phyloP scores from a whole-genome alignment of 2,113 vertebrate species.

The Platysteira castanea region DNA sequence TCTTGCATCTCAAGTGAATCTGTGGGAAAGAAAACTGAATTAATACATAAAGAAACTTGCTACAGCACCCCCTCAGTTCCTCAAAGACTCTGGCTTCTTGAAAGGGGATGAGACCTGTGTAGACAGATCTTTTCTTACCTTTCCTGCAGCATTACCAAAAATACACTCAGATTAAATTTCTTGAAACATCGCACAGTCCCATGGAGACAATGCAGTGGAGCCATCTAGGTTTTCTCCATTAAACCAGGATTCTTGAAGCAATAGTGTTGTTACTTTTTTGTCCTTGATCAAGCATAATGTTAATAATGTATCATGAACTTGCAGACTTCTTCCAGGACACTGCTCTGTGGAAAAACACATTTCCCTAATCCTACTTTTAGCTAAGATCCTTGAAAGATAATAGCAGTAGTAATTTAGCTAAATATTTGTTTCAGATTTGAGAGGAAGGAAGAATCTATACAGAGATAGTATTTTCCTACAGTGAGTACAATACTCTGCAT shows the following conservation, averaged over 20 bases:
- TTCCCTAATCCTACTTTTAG: background rate
- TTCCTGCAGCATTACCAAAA: background rate
- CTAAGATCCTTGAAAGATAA: background rate
- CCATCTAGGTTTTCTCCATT: background rate
- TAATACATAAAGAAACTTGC: background rate
- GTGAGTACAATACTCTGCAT: background rate
- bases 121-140: background rate
- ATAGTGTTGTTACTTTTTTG: background rate
- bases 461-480: background rate
- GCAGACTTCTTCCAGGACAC: background rate
- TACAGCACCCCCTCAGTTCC: background rate
- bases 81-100: background rate
- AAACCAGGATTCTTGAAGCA: background rate
- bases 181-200: background rate
- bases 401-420: background rate
- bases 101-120: background rate
- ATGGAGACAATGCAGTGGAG: background rate
- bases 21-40: background rate
- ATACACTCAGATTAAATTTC: background rate
- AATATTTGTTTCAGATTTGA: background rate
- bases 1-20: background rate
- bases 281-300: background rate
- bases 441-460: background rate
- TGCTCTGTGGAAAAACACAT: background rate
- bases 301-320: background rate